phyloP scores from a whole-genome alignment of 2,797 vertebrate species.

The Zalophus californianus region DNA sequence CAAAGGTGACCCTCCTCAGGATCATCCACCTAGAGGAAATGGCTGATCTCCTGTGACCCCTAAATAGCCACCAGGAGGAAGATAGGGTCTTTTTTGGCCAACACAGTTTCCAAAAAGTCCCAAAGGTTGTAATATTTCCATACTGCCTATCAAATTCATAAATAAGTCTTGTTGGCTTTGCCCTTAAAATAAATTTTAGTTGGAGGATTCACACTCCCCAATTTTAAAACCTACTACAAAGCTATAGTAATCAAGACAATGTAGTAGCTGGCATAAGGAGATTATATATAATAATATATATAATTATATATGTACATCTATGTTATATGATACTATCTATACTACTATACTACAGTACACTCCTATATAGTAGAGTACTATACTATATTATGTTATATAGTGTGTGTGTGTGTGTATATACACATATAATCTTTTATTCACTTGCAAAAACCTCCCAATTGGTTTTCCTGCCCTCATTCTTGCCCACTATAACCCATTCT shows the following conservation, averaged over 20 bases:
- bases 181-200: constrained; percentile 32
- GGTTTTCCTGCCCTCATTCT: background rate
- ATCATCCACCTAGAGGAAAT: background rate
- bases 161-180: background rate
- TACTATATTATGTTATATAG: too few species aligned
- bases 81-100: background rate
- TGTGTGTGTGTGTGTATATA: background rate
- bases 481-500: background rate
- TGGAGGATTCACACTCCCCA: background rate
- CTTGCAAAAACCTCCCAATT: background rate
- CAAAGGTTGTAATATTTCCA: background rate
- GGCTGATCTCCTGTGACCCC: background rate
- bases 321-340: background rate
- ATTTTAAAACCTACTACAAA: background rate
- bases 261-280: background rate
- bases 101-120: background rate
- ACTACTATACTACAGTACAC: background rate
- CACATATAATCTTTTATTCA: background rate
- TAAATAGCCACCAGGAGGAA: background rate
- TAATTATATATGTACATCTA: background rate
- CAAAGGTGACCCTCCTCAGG: background rate
- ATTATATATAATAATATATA: background rate
- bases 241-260: background rate
- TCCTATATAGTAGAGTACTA: too few species aligned
- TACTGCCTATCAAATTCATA: background rate